Percentiles rank a stretch among this genome's conserved stretches.
phyloP scores from a whole-genome alignment of 2,888 invertebrate species.

The Halocaridina rubra region DNA sequence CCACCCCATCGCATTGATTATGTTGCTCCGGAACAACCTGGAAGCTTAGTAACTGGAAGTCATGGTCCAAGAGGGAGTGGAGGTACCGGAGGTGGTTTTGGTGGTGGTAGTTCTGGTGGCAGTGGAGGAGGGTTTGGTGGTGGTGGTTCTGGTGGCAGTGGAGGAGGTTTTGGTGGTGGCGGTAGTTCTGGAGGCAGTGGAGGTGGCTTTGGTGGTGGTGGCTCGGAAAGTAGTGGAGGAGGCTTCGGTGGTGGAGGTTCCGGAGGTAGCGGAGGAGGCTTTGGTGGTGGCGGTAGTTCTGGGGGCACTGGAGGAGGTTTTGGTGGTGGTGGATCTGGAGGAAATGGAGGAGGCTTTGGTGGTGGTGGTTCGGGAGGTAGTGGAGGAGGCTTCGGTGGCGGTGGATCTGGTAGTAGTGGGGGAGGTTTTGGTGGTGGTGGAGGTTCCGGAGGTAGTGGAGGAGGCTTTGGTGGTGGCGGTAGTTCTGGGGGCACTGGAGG shows the following conservation, averaged over 20 bases:
- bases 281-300: neutral
- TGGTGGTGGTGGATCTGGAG: neutral
- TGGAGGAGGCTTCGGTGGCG: neutral
- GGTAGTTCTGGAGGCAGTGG: neutral
- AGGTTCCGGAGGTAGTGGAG: neutral
- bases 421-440: neutral
- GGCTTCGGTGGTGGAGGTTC: neutral
- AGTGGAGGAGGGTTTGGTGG: neutral
- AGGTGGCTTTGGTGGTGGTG: neutral
- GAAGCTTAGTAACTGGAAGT: neutral
- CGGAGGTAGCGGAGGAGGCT: neutral
- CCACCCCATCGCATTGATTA: neutral
- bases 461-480: neutral
- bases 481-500: neutral
- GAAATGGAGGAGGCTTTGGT: neutral
- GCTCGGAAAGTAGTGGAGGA: neutral
- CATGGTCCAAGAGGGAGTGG: neutral
- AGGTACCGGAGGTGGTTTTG: neutral
- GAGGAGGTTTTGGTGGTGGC: neutral
- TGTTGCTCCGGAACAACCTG: neutral
- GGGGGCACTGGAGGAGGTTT: neutral
- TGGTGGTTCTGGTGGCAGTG: neutral
- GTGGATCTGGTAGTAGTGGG: neutral
- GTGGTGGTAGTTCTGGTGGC: neutral
- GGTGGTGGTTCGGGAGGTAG: neutral